Percentiles rank a stretch among this genome's conserved stretches.
Evolutionary conservation across 2,113 vertebrate species (phyloP).

Genomic region (pig (Sus scrofa)): DNA sequence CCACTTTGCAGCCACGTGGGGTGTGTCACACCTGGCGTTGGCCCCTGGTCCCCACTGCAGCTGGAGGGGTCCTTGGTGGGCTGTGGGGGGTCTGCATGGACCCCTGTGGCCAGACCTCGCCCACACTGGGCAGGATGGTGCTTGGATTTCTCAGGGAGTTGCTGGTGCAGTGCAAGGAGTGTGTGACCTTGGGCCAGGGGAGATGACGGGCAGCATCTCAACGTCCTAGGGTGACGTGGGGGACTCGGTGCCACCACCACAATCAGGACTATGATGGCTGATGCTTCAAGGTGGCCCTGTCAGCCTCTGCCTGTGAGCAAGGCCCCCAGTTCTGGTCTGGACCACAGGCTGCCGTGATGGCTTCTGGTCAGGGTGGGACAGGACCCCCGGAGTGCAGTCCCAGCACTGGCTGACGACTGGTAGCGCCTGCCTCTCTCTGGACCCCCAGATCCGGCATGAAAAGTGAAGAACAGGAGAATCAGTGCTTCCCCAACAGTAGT

Average conservation of each 20-base stretch:
- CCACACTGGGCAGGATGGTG: not conserved
- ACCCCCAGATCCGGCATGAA: not conserved
- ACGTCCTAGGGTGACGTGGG: not conserved
- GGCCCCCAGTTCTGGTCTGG: not conserved
- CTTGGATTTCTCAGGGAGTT: not conserved
- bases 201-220: not conserved
- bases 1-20: not conserved
- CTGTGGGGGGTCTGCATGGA: not conserved
- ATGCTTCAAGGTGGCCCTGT: not conserved
- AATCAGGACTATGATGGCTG: not conserved
- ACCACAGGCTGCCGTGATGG: not conserved
- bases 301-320: not conserved
- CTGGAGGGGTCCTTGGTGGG: not conserved
- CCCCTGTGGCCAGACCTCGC: not conserved
- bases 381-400: not conserved
- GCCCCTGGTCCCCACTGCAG: too few species aligned
- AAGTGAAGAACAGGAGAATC: not conserved
- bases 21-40: too few species aligned
- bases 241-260: not conserved
- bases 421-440: not conserved
- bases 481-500: not conserved
- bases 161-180: not conserved
- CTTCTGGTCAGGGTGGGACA: not conserved
- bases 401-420: not conserved
- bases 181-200: not conserved